phyloP scores from a whole-genome alignment of 2,797 vertebrate species.

The Adelosebastes latens region DNA sequence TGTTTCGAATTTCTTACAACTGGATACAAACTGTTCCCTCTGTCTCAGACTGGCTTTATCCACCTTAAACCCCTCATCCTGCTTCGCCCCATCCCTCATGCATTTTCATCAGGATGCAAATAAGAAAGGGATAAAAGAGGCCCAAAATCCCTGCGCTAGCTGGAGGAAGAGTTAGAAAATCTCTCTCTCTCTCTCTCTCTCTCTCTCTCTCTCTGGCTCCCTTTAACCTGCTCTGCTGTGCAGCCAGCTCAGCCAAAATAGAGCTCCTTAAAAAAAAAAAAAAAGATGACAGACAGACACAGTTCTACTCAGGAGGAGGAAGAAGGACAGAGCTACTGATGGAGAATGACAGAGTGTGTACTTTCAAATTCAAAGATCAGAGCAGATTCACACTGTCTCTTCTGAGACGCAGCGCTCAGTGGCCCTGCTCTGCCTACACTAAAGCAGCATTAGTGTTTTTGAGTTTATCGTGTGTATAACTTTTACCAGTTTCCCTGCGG shows the following conservation, averaged over 20 bases:
- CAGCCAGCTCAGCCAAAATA: conserved; percentile 75
- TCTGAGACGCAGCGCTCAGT: conserved; percentile 47
- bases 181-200: conserved; percentile 54
- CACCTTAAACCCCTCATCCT: conserved; percentile 83
- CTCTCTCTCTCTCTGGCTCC: conserved; percentile 54
- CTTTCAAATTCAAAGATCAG: conserved; percentile 70
- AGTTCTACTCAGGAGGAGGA: conserved; percentile 53
- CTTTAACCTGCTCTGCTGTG: conserved; percentile 73
- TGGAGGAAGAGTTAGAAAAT: conserved; percentile 75
- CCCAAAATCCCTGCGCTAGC: conserved; percentile 77
- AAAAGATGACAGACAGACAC: conserved; percentile 55
- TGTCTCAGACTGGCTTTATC: conserved; percentile 80
- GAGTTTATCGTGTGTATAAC: conserved; percentile 27
- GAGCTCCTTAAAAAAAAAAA: conserved; percentile 52
- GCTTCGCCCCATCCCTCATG: conserved; percentile 80
- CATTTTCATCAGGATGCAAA: conserved; percentile 86
- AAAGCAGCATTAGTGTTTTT: conserved; percentile 36
- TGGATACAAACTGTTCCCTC: conserved; percentile 79
- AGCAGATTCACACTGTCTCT: conserved; percentile 42
- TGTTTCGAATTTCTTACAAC: conserved; percentile 75
- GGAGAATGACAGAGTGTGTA: conserved; percentile 59
- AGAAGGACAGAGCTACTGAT: conserved; percentile 67
- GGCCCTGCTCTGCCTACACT: conserved; percentile 41
- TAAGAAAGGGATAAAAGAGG: conserved; percentile 84
- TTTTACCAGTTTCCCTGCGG: conserved; percentile 40